Evolutionary conservation across 2,888 invertebrate species (phyloP).

Genomic region (Eristalis pertinax): DNA sequence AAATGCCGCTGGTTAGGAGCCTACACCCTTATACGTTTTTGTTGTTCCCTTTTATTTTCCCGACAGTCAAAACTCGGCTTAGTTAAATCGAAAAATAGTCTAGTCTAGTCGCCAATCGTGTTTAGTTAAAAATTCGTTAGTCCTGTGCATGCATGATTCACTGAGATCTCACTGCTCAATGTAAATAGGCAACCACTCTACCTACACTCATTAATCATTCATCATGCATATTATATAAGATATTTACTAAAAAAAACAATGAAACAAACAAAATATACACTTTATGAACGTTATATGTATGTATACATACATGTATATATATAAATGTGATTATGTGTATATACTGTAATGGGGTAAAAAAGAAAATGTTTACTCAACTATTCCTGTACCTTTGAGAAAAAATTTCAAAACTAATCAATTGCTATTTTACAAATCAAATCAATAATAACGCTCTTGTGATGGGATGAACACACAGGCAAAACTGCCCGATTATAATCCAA

Average conservation of each 20-base stretch:
- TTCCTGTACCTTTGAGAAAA: constrained; percentile 18
- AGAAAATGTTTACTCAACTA: constrained; percentile 20
- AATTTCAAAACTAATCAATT: constrained; percentile 71
- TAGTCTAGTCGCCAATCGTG: neutral
- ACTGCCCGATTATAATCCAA: constrained; percentile 82
- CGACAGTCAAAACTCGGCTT: neutral
- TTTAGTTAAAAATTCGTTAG: constrained; percentile 20
- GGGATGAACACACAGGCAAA: constrained; percentile 79
- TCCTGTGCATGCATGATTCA: constrained; percentile 72
- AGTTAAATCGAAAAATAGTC: neutral
- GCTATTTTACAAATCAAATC: constrained; percentile 65
- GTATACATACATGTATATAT: constrained; percentile 41
- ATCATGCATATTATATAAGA: constrained; percentile 64
- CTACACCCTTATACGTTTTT: neutral
- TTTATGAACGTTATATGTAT: constrained; percentile 26
- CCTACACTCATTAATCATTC: constrained; percentile 73
- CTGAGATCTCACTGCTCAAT: constrained; percentile 66
- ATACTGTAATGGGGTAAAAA: constrained; percentile 63
- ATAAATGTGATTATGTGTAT: constrained; percentile 33
- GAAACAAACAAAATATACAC: neutral
- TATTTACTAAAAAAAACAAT: constrained; percentile 32
- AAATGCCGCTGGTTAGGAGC: neutral
- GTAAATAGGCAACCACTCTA: constrained; percentile 63
- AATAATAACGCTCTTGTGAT: constrained; percentile 63
- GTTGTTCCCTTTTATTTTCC: neutral